A percentile compares a stretch with the other conserved stretches of the same genome.
Conservation (phyloP, 37 sponge, comb jelly and placozoan species). For the Eunapius fragilis region DNA sequence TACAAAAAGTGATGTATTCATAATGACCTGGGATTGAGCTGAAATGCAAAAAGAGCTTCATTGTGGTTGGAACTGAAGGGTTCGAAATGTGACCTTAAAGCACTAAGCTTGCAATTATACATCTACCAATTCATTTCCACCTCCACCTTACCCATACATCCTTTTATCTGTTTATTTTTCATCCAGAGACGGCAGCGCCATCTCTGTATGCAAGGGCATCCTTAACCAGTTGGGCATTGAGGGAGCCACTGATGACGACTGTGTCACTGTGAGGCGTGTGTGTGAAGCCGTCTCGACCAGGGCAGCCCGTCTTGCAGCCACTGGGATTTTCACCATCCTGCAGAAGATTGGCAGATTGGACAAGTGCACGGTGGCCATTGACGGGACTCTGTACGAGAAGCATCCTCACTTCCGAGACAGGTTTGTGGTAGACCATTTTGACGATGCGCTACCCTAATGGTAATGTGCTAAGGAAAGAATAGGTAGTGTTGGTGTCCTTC, state of each 20-base stretch:
- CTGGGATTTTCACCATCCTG: slow-evolving; percentile 84
- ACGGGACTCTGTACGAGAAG: slow-evolving; percentile 92
- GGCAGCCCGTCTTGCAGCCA: slow-evolving; percentile 93
- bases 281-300: slow-evolving; percentile 90
- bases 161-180: not conserved
- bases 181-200: slow-evolving; percentile 8
- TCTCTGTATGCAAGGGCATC: slow-evolving; percentile 23
- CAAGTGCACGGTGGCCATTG: slow-evolving; percentile 91
- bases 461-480: too few relatives aligned
- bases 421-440: not conserved
- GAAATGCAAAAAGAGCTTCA: too few relatives aligned
- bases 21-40: too few relatives aligned
- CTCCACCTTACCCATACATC: not conserved
- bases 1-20: too few relatives aligned
- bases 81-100: too few relatives aligned
- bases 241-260: slow-evolving; percentile 75
- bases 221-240: slow-evolving; percentile 45
- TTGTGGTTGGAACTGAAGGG: too few relatives aligned
- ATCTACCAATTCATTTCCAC: not conserved
- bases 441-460: too few relatives aligned
- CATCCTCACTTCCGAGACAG: slow-evolving; percentile 84
- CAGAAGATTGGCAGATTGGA: slow-evolving; percentile 72
- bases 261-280: slow-evolving; percentile 66
- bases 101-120: too few relatives aligned
- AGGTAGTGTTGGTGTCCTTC: too few relatives aligned